These are phyloP conservation scores for Eilema caniola DNA, from an alignment of 2,888 invertebrate species.

Conservation along the genomic window DNA sequence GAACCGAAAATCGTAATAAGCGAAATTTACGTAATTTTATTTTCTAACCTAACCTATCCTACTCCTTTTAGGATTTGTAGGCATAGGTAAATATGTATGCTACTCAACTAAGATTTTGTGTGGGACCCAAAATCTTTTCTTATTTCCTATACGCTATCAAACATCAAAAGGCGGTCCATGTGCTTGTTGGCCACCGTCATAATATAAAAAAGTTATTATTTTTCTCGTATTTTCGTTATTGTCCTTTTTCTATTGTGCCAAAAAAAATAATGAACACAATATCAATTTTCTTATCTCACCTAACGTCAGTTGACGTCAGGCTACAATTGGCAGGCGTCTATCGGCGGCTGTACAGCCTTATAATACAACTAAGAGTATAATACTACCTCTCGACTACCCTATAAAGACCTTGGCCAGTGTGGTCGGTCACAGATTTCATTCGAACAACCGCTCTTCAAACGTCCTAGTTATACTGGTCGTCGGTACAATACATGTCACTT, in stretches of 20 bases:
- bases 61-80: too few relatives aligned
- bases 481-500: constrained; percentile 39
- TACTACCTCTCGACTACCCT: constrained; percentile 16
- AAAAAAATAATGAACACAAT: constrained; percentile 13
- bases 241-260: constrained; percentile 9
- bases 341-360: constrained; percentile 21
- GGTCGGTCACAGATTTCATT: constrained; percentile 7
- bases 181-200: neutral
- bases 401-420: constrained; percentile 16
- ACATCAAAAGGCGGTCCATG: neutral
- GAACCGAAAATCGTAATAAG: too few relatives aligned
- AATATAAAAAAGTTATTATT: constrained; percentile 1
- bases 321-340: constrained; percentile 23
- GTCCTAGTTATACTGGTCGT: constrained; percentile 22
- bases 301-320: constrained; percentile 40
- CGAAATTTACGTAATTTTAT: too few relatives aligned
- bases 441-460: neutral
- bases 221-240: neutral
- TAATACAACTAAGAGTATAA: constrained; percentile 24
- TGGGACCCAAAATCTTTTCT: too few relatives aligned
- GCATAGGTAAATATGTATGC: too few relatives aligned
- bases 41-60: too few relatives aligned
- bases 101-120: too few relatives aligned
- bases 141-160: too few relatives aligned
- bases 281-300: constrained; percentile 31